Evolutionary conservation across 2,797 vertebrate genomes (phyloP).

Genomic region (Centroberyx gerrardi): DNA sequence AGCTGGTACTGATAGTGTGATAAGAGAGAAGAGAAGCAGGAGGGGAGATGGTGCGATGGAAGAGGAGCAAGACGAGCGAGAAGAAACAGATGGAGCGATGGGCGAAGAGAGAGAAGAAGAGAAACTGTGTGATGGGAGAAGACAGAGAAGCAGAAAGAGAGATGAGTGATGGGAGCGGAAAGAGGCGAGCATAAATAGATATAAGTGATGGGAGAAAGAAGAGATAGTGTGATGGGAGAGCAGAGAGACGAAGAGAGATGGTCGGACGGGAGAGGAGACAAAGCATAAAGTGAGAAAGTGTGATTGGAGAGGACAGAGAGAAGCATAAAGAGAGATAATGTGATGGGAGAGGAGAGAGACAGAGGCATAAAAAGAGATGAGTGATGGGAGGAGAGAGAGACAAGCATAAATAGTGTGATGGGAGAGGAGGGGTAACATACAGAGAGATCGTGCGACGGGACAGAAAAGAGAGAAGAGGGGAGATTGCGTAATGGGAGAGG

Average conservation of each 20-base stretch:
- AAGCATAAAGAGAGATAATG: constrained; percentile 30
- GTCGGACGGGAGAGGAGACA: constrained; percentile 26
- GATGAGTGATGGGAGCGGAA: background rate
- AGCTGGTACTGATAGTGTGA: constrained; percentile 51
- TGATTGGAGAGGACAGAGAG: constrained; percentile 12
- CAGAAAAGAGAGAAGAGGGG: background rate
- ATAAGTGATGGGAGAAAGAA: background rate
- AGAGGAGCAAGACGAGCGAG: constrained; percentile 24
- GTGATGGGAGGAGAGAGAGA: background rate
- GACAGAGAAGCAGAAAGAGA: background rate
- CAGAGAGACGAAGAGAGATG: constrained; percentile 29
- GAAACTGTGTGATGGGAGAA: constrained; percentile 29
- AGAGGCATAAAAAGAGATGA: constrained; percentile 20
- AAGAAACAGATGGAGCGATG: constrained; percentile 23
- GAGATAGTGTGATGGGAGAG: background rate
- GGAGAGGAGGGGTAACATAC: constrained; percentile 21
- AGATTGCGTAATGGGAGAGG: background rate
- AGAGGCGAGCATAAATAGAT: constrained; percentile 9
- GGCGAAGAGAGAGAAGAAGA: background rate
- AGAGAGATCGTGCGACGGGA: background rate
- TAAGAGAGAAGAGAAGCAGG: constrained; percentile 29
- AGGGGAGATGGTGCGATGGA: constrained; percentile 22
- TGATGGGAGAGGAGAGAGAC: constrained; percentile 26
- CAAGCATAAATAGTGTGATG: background rate
- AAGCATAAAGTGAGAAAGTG: constrained; percentile 25